Percentiles rank a stretch among this genome's conserved stretches.
Evolutionary conservation across 2,797 vertebrate genomes (phyloP).

Genomic region (Hyperoplus lanceolatus): DNA sequence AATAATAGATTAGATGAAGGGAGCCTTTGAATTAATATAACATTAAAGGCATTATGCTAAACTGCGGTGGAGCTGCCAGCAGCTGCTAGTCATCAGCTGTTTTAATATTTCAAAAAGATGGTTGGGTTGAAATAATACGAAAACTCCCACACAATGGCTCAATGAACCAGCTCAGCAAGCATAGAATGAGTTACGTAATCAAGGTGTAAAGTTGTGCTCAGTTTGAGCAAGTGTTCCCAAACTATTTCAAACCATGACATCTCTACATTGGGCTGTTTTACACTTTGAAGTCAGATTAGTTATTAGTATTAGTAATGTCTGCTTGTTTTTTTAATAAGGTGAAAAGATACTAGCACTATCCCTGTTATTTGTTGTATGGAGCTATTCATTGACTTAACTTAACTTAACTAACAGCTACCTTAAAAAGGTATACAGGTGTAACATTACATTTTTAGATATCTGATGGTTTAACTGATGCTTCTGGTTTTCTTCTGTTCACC

Average conservation of each 20-base stretch:
- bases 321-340: no score
- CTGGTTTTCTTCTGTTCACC: background rate
- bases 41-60: slow-evolving; percentile 55
- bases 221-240: background rate
- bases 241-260: background rate
- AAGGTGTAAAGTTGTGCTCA: slow-evolving; percentile 18
- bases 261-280: background rate
- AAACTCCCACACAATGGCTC: slow-evolving; percentile 13
- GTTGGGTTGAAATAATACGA: slow-evolving; percentile 41
- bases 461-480: background rate
- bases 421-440: no score
- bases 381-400: no score
- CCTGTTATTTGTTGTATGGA: no score
- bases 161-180: slow-evolving; percentile 44
- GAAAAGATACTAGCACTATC: no score
- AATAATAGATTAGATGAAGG: slow-evolving; percentile 31
- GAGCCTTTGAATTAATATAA: slow-evolving; percentile 33
- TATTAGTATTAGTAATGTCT: no score
- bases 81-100: slow-evolving; percentile 42
- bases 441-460: background rate
- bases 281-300: background rate
- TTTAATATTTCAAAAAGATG: slow-evolving; percentile 49
- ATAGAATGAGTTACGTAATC: slow-evolving; percentile 20
- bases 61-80: slow-evolving; percentile 39
- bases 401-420: no score